Conservation (phyloP, 2,797 vertebrate species). For the Melanitta fusca region DNA sequence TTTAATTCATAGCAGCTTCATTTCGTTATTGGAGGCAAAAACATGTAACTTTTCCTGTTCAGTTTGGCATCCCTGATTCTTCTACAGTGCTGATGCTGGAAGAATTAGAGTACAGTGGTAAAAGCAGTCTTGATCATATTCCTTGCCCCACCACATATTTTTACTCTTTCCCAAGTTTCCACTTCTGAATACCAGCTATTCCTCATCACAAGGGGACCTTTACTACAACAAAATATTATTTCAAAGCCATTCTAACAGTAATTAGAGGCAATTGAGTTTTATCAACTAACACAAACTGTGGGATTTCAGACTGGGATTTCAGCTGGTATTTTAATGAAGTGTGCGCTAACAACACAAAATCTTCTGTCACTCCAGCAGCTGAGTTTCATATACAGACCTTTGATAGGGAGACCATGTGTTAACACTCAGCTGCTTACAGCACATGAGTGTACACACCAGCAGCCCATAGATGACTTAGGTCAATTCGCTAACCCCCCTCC, state of each 20-base stretch:
- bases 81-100: not conserved
- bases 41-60: not conserved
- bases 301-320: constrained; percentile 85
- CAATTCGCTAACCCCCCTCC: constrained; percentile 25
- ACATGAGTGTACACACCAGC: constrained; percentile 61
- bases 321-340: constrained; percentile 97
- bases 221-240: constrained; percentile 92
- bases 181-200: constrained; percentile 76
- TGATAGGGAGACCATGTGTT: constrained; percentile 83
- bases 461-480: constrained; percentile 62
- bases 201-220: constrained; percentile 81
- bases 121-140: not conserved
- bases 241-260: constrained; percentile 81
- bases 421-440: constrained; percentile 79
- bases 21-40: not conserved
- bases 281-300: constrained; percentile 94
- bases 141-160: not conserved
- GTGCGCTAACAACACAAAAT: constrained; percentile 82
- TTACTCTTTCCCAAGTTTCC: constrained; percentile 32
- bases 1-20: not conserved
- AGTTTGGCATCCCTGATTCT: not conserved
- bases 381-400: constrained; percentile 84
- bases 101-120: not conserved
- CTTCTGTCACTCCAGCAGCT: constrained; percentile 81
- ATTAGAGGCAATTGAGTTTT: constrained; percentile 87